Base-by-base conservation (phyloP, 2,888 invertebrate species). In the Polylopha cassiicola region DNA sequence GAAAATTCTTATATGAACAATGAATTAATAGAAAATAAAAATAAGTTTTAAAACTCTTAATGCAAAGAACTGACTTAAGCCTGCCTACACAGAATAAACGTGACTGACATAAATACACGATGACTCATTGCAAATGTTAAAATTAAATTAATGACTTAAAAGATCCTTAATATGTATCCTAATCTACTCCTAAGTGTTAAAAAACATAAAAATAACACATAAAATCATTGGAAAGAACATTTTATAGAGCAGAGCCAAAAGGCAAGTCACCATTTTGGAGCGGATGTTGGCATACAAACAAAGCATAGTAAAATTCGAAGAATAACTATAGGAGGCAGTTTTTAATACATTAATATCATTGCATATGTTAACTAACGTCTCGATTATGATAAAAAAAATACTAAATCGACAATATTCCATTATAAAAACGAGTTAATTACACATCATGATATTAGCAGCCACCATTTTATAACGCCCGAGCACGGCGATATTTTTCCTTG, bases 221-320 rank as follows among this genome's bases (percentile, higher is more conserved):
- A 47, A 55, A 52, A 44, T 39, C 45, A 18, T 43, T 38, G 39
- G 42, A 43, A 30, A 21, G 14, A 34, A 27, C 6, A 39, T 13
- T 20, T 6, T 18, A 6, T 15, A 13, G 16, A 34, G 14, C 42
- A 55, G 63, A 67, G 53, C 57, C 63, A 73, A 77, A 78, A 71
- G 70, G 75, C 77, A 80, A 81, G 89, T 81, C 89, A 89, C 89
- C 89, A 89, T 89, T 89, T 89, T 89, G n/a, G 89, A 88, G 86
- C 88, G 86, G 86, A 85, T 79, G 78, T 82, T 73, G 74, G 68
- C 66, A 71, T 67, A 73, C 63, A 65, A 75, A 84, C 81, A 80
- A 81, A 73, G 80, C 78, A 71, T 73, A 75, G 70, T 73, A 69
- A 30, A 30, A 16, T 24, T 24, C 20, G 30, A 26, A 41, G 29